Percentiles rank a stretch among this genome's conserved stretches.
Conservation (phyloP, 2,797 vertebrate genomes). For the Anisognathus igniventris region DNA sequence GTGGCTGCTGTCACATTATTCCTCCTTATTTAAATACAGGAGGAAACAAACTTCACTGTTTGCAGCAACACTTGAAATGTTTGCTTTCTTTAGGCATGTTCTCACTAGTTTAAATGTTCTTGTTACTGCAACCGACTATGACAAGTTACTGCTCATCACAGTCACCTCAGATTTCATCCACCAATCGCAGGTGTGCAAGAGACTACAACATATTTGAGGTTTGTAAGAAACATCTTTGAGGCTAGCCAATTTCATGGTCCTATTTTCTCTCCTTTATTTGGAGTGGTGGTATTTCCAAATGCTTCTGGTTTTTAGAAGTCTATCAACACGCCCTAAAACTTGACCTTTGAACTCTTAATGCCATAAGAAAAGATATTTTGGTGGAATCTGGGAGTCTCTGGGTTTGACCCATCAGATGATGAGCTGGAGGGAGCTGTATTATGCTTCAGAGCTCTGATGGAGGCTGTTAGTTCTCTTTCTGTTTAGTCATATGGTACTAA, state of each 20-base stretch:
- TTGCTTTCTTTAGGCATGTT: neutral
- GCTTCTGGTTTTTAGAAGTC: neutral
- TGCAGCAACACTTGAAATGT: neutral
- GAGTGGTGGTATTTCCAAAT: neutral
- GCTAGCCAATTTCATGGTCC: neutral
- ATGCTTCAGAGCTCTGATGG: neutral
- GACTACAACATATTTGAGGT: neutral
- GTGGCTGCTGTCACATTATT: neutral
- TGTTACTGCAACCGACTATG: neutral
- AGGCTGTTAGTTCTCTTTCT: neutral
- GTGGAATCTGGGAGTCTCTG: neutral
- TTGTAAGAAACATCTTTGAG: neutral
- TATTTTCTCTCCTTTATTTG: neutral
- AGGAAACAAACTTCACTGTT: neutral
- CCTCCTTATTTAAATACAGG: neutral
- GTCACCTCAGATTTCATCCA: slow-evolving; percentile 7
- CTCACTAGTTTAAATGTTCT: neutral
- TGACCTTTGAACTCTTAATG: neutral
- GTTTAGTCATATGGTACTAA: neutral
- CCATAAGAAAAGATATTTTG: neutral
- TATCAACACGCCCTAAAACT: neutral
- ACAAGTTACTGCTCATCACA: neutral
- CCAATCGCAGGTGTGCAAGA: neutral
- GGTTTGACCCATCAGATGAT: neutral
- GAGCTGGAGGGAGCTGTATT: neutral